Base-by-base conservation (phyloP, 64 coral and sea anemone genomes). In the Montipora cactus region DNA sequence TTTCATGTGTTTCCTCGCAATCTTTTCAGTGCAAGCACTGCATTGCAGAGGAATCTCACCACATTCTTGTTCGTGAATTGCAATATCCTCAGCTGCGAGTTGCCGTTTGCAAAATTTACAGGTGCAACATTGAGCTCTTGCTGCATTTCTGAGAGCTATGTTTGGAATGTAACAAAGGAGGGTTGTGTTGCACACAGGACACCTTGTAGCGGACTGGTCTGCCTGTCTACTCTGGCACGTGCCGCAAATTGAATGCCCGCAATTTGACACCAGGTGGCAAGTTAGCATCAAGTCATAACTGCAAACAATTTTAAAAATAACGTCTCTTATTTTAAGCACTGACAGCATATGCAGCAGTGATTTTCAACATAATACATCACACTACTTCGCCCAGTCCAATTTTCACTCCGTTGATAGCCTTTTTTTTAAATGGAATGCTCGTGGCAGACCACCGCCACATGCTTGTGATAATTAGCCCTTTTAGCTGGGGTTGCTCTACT, bases 31-130 rank as follows among this genome's bases (percentile, higher is more conserved):
- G 1, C 74, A 76, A 2, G 74, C 3, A 76, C 44, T 76, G 25
- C 74, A 76, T 37, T 76, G 74, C 74, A 76, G 13, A 76, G 74
- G 74, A 76, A 76, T 76, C 12, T 76, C 74, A 44, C 74, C 20
- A 76, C 28, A 76, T 12, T 44, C 74, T 1, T 76, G 21, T 37
- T 44, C 10, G 74, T 76, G 74, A 25, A 25, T 25, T 76, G 0
- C 5, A 11, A 76, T 12, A 76, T 21, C 74, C 74, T 76, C 52
- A 10, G 52, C 52, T 10, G 9, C 52, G 6, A 55, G 52, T 7
- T 55, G 5, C 5, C 51, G 51, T 53, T 76, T 76, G 74, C 74
- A 76, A 12, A 44, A 28, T 76, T 76, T 76, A 12, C 28, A 47
- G 12, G 74, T 76, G 22, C 74, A 76, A 5, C 4, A 1, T 7